Evolutionary conservation across 2,113 vertebrate genomes (phyloP), one percentile per base, ranked within the genome.

Genomic region (Anoplopoma fimbria): DNA sequence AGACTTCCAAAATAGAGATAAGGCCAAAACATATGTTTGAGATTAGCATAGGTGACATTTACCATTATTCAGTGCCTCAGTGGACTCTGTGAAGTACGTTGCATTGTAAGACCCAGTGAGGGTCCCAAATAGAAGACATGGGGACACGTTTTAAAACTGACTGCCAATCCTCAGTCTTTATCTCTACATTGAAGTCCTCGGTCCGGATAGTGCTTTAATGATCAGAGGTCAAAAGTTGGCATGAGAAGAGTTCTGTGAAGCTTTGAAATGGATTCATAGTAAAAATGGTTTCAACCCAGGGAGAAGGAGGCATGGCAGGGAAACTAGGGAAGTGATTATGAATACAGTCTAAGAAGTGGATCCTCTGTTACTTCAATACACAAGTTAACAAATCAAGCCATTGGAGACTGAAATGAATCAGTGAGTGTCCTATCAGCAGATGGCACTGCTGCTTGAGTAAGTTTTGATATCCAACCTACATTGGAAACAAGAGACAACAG

Each of bases 371-470:
- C 40, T 47, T 47, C 45, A 47, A 6, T 1, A 19, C 15, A 47
- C 17, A 3, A 19, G 15, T 15, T 49, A 49, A 49, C 17, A 21
- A 19, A 27, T 3, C 25, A 57, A n/a, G n/a, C n/a, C n/a, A n/a
- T n/a, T n/a, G n/a, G n/a, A n/a, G n/a, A n/a, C n/a, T n/a, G n/a
- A n/a, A n/a, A n/a, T n/a, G n/a, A n/a, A n/a, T n/a, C n/a, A n/a
- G n/a, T n/a, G n/a, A n/a, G n/a, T n/a, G n/a, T n/a, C n/a, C n/a
- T n/a, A n/a, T n/a, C n/a, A 93, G 91, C 82, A 94, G 93, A 89
- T 89, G 94, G 90, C 76, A 91, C 88, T 92, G 77, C 74, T 89
- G 72, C 69, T 58, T 34, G n/a, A 27, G 40, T 55, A 23, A 27
- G 17, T 27, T 55, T 13, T 68, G 67, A 33, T 34, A 61, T 60